Conservation (phyloP, 1,140 invertebrate species). For the Cataglyphis hispanica region DNA sequence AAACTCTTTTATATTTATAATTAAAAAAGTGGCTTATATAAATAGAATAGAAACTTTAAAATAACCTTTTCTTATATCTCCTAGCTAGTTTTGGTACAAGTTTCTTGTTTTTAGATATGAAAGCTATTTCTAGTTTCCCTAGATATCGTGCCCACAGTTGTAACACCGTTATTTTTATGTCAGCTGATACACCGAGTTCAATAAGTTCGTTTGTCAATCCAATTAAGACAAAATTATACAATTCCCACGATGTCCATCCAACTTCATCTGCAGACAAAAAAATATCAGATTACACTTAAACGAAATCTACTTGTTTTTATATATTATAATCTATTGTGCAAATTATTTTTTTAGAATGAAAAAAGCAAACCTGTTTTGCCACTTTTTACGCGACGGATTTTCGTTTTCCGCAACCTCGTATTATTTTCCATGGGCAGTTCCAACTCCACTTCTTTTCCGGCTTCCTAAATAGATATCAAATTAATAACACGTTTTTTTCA, state of each 20-base stretch:
- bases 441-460: constrained; percentile 82
- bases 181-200: constrained; percentile 86
- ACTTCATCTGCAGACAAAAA: constrained; percentile 67
- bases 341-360: constrained; percentile 27
- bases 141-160: constrained; percentile 90
- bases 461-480: constrained; percentile 77
- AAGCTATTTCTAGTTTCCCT: constrained; percentile 88
- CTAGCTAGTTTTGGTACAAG: constrained; percentile 87
- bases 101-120: constrained; percentile 85
- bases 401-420: constrained; percentile 73
- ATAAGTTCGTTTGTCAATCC: constrained; percentile 89
- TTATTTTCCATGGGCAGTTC: constrained; percentile 72
- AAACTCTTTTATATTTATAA: neutral
- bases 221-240: constrained; percentile 89
- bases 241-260: constrained; percentile 89
- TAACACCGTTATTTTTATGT: constrained; percentile 88
- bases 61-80: constrained; percentile 85
- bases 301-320: neutral
- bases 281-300: constrained; percentile 35
- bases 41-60: constrained; percentile 39
- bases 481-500: neutral
- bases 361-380: constrained; percentile 54
- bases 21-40: neutral
- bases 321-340: neutral
- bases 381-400: constrained; percentile 63